Evolutionary conservation across 2,888 invertebrate genomes (phyloP).

Genomic region (Macaria liturata): DNA sequence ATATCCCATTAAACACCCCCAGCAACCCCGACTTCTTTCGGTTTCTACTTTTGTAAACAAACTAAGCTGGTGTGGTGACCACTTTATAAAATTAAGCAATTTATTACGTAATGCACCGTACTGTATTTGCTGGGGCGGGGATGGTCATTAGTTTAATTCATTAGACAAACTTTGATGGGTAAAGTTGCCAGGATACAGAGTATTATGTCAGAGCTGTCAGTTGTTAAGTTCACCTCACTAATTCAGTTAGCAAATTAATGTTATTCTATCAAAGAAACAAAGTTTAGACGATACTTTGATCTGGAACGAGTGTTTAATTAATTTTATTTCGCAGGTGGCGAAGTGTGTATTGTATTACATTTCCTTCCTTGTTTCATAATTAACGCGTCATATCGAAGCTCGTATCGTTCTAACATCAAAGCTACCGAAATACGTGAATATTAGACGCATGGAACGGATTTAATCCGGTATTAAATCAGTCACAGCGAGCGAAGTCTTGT

Average conservation of each 20-base stretch:
- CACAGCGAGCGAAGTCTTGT: constrained; percentile 58
- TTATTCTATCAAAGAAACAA: no score
- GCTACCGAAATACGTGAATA: constrained; percentile 43
- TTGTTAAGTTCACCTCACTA: constrained; percentile 12
- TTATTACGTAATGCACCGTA: constrained; percentile 59
- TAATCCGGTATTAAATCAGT: constrained; percentile 71
- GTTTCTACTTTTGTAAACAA: constrained; percentile 48
- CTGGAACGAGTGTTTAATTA: constrained; percentile 1
- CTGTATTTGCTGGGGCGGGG: constrained; percentile 61
- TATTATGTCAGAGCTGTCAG: constrained; percentile 8
- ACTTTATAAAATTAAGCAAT: constrained; percentile 81
- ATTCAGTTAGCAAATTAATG: constrained; percentile 3
- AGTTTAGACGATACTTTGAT: no score
- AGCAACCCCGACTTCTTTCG: constrained; percentile 23
- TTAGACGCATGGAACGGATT: constrained; percentile 47
- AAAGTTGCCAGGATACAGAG: constrained; percentile 12
- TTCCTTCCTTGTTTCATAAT: constrained; percentile 25
- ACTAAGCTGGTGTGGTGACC: constrained; percentile 57
- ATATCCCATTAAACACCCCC: constrained; percentile 24
- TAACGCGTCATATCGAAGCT: constrained; percentile 28
- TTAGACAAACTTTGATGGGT: constrained; percentile 37
- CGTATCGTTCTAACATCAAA: constrained; percentile 47
- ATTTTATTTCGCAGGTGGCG: constrained; percentile 21
- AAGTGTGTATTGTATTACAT: constrained; percentile 24
- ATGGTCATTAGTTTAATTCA: constrained; percentile 40